A percentile compares a stretch with the other conserved stretches of the same genome.
phyloP scores from a whole-genome alignment of 2,888 invertebrate species.

The Coleophora flavipennella region DNA sequence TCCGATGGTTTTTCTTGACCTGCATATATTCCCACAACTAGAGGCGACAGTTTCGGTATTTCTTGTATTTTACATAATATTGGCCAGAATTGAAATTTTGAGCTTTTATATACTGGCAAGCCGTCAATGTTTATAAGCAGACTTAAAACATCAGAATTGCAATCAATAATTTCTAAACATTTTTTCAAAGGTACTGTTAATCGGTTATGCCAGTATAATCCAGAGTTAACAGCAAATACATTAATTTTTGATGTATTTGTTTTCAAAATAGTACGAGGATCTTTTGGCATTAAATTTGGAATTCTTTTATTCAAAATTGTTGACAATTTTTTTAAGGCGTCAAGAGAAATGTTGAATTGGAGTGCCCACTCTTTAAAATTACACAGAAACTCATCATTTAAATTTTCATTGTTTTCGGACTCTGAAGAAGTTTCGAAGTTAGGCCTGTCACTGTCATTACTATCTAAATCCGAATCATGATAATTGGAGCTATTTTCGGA shows the following conservation, averaged over 20 bases:
- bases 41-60: conserved; percentile 5
- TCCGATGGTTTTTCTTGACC: conserved; percentile 3
- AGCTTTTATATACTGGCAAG: conserved; percentile 10
- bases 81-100: conserved; percentile 12
- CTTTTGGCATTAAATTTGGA: conserved; percentile 5
- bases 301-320: conserved; percentile 9
- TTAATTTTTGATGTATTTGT: conserved; percentile 7
- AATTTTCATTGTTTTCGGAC: no score
- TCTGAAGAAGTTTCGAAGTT: no score
- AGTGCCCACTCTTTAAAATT: conserved; percentile 9
- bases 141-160: neutral
- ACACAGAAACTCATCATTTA: neutral
- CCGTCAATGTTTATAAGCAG: conserved; percentile 7
- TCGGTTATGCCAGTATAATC: conserved; percentile 11
- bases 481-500: no score
- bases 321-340: conserved; percentile 5
- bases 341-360: conserved; percentile 11
- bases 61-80: conserved; percentile 10
- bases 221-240: conserved; percentile 3
- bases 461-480: no score
- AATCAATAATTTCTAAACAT: no score
- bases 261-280: conserved; percentile 11
- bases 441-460: no score
- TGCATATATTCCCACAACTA: conserved; percentile 4
- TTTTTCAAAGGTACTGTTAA: conserved; percentile 6